Evolutionary conservation across 2,888 invertebrate genomes (phyloP).

Genomic region (Nemurella pictetii): DNA sequence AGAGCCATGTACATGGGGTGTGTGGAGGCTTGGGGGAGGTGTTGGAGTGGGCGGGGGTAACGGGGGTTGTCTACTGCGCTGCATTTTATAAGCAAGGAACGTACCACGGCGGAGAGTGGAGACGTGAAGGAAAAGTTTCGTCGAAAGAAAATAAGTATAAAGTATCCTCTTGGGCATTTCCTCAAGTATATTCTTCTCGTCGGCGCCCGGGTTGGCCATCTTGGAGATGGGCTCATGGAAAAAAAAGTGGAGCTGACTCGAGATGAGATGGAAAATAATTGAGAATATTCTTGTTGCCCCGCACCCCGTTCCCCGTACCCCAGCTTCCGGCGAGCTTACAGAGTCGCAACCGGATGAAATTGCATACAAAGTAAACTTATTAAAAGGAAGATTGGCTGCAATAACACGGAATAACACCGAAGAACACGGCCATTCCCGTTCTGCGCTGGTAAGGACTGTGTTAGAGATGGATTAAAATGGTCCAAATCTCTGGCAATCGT

Average conservation of each 20-base stretch:
- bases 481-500: background rate
- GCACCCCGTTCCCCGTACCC: background rate
- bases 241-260: background rate
- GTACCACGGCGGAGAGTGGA: background rate
- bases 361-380: background rate
- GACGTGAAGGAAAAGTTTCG: constrained; percentile 9
- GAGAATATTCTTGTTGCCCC: background rate
- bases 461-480: background rate
- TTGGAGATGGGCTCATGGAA: too few species aligned
- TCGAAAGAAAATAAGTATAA: constrained; percentile 15
- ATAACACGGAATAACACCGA: too few species aligned
- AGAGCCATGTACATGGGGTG: background rate
- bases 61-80: background rate
- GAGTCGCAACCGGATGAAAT: background rate
- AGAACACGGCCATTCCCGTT: background rate
- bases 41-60: background rate
- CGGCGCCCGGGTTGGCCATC: background rate
- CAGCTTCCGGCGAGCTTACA: too few species aligned
- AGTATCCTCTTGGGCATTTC: constrained; percentile 4
- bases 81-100: constrained; percentile 25
- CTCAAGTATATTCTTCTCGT: background rate
- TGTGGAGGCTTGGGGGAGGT: too few species aligned
- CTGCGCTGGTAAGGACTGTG: background rate
- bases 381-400: background rate
- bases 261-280: constrained; percentile 29